Base-by-base conservation (phyloP, 2,888 invertebrate species). In the Ochropleura leucogaster region DNA sequence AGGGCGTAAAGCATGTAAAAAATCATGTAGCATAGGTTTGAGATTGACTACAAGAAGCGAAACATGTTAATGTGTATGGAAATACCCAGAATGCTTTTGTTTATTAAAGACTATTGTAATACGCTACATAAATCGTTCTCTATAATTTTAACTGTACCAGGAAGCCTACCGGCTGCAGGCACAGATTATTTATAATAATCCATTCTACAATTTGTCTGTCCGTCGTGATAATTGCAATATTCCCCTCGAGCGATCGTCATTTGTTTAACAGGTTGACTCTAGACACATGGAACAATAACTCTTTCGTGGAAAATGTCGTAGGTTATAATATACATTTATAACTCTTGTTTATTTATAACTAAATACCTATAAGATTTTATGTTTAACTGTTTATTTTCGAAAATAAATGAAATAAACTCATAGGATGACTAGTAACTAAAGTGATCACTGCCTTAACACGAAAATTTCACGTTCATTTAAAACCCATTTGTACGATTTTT, bases 171-270 rank as follows among this genome's bases (percentile, higher is more conserved):
- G 18, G 57, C 51, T 18, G 12, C 42, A 51, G 46, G 8, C 46
- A 30, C 20, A 44, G 42, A 30, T 73, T 67, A 57, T 72, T 49
- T 66, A 68, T 81, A 74, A 68, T 66, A 66, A 62, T 57, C 46
- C 20, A 16, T 67, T 53, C 30, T 47, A 40, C 66, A 79, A 69
- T 67, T 65, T 76, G 30, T 66, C 20, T 82, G 49, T 68, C 60
- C 12, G 57, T 60, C 10, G 51, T 42, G 42, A 62, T 82, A 69
- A 83, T 78, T 65, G 60, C 60, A 3, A 62, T 72, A 72, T 9
- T 66, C 7, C 72, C 80, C 83, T 18, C 67, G 9, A 65, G 83
- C 78, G 55, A 18, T 30, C n/a, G 8, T 62, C 79, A 20, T 51
- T 51, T 42, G 8, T 53, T 66, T 5, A 20, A 72, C 20, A 62